Conservation (phyloP, 2,113 vertebrate species). For the Tyto alba region DNA sequence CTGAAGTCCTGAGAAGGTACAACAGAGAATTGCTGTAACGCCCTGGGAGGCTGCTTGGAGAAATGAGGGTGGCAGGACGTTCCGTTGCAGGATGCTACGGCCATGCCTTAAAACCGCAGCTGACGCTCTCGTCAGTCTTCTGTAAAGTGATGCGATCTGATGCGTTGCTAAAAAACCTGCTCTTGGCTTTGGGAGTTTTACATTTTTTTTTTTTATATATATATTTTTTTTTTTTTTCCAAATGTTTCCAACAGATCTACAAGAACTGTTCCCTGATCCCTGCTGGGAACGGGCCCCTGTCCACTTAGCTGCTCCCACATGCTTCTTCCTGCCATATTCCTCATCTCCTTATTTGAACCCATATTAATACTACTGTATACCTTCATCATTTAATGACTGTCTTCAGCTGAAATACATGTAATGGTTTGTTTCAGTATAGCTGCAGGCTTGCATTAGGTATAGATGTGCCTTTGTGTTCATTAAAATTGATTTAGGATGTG, state of each 20-base stretch:
- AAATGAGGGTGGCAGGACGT: neutral
- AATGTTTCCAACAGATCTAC: slow-evolving; percentile 71
- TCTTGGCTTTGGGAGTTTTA: neutral
- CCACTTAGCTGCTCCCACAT: slow-evolving; percentile 78
- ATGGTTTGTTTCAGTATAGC: neutral
- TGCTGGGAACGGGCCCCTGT: slow-evolving; percentile 62
- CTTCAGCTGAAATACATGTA: neutral
- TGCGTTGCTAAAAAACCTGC: neutral
- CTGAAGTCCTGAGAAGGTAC: neutral
- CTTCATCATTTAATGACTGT: neutral
- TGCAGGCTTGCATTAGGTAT: neutral
- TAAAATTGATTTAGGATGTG: neutral
- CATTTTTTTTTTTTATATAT: neutral
- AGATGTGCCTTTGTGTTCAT: neutral
- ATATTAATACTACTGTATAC: neutral
- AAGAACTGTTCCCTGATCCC: slow-evolving; percentile 81
- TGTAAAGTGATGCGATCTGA: neutral
- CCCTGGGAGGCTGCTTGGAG: neutral
- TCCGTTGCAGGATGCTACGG: neutral
- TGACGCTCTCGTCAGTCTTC: rapidly evolving
- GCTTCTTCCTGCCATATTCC: slow-evolving; percentile 80
- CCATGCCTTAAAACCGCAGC: neutral
- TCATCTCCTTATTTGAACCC: slow-evolving; percentile 73
- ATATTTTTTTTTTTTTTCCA: neutral
- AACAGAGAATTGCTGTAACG: rapidly evolving